Evolutionary conservation across 23 tunicate genomes (phyloP), one percentile per base, ranked within the genome.

Genomic region (Clavelina lepadiformis): DNA sequence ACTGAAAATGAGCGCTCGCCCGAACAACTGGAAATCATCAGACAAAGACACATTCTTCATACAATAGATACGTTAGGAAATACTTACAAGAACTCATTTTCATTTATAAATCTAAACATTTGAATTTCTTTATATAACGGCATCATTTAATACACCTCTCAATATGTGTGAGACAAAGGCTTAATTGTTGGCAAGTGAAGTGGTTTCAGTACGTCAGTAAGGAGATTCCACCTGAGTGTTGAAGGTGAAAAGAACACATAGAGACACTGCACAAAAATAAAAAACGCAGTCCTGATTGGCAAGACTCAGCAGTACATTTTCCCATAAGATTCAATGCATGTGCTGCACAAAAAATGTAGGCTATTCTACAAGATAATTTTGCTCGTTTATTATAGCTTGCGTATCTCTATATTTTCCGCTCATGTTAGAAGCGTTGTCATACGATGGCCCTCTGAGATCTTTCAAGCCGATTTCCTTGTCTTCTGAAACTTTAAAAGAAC

Each of bases 341-440:
- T 8, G 72, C 72, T 22, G 30, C 72, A 44, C 72, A 66, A 45
- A 57, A 33, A 44, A 66, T 22, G 19, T 59, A n/a, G n/a, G n/a
- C n/a, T n/a, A 27, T 61, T 62, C 34, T 28, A 33, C 68, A 20
- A 72, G 38, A 24, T 35, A 29, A 28, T 38, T 52, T 7, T 8
- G 19, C n/a, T 69, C 75, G 30, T 56, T 56, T 56, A 69, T 57
- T 28, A 56, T 54, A 22, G 47, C n/a, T 46, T 46, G 61, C 72
- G 47, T 67, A 49, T n/a, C n/a, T n/a, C n/a, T n/a, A n/a, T n/a
- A n/a, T n/a, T n/a, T n/a, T n/a, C 67, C 72, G 30, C 65, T 47
- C 72, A 67, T 67, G 72, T 67, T 67, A 46, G 60, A 49, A 67
- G 72, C 60, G 31, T 67, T 67, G 72, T 67, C 60, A 53, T 53